Evolutionary conservation across 2,797 vertebrate species (phyloP), one percentile per base, ranked within the genome.

Genomic region (Notolepis coatsorum): DNA sequence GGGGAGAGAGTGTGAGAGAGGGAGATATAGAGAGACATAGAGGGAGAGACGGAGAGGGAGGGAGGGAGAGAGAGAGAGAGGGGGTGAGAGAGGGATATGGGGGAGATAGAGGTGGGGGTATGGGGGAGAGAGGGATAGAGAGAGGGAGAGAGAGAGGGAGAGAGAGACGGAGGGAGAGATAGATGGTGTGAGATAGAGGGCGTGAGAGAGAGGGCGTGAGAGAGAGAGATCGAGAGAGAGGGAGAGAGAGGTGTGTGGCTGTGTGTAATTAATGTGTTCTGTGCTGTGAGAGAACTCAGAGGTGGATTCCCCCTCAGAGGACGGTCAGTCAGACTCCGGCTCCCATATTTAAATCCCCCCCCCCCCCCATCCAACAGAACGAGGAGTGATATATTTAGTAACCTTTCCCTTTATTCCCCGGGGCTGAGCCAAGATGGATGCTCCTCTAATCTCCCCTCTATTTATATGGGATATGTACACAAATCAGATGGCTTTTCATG

Each of bases 331-430:
- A 73, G 77, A 80, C 71, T 87, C 75, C 49, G 61, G 73, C 79
- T 85, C 82, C 72, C 82, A 62, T 89, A 88, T 91, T 90, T 90
- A 89, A 90, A 89, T 91, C 67, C 83, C 62, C 39, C 46, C 20
- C 63, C 65, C 76, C 75, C n/a, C n/a, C n/a, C n/a, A n/a, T n/a
- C n/a, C 39, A 80, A 58, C 76, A 84, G 80, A 84, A 88, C 85
- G 84, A 80, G 72, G 67, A 82, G 81, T 91, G 91, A 93, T 90
- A 87, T 83, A 92, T 92, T 81, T 91, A 89, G 87, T 89, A 92
- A 92, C 89, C 90, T 92, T 92, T 91, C 81, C 77, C 68, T 80
- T 61, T 46, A 43, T 48, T 75, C 80, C 67, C 71, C 9, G 15
- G 45, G 65, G 71, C 51, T 49, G 35, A 6, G 41, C 58, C 63